Evolutionary conservation across 1,140 invertebrate species (phyloP), one percentile per base, ranked within the genome.

Genomic region (Drosophila equinoxialis): DNA sequence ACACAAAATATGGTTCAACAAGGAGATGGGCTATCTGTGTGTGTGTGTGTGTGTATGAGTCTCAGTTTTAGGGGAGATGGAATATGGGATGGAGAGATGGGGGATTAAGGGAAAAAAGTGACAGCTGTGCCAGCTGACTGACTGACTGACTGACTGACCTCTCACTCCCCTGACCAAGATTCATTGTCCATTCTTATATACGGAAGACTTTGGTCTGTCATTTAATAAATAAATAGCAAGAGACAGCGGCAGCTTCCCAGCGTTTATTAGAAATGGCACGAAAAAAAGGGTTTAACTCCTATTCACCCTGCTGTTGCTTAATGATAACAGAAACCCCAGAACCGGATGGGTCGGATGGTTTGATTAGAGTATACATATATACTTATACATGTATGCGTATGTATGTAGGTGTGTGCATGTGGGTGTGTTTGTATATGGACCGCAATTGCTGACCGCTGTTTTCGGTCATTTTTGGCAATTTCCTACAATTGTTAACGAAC

Each of bases 391-490:
- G 3, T 6, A 3, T 17, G 3, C 8, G 13, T 11, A 68, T 70
- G 71, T 20, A 41, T 45, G 48, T 54, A 60, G 17, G n/a, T 11
- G 6, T 42, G 11, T 17, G 30, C 58, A 63, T 60, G 35, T 58
- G 60, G 54, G 77, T 62, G 69, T 54, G 41, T 30, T 30, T 30
- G 30, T 30, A 6, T 30, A 30, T 58, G 26, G 37, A 54, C 63
- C 81, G 72, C 64, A 84, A 71, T 33, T 71, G 69, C 81, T 84
- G 79, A 81, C 81, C 79, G 72, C 76, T 74, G 77, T 74, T 83
- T 74, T 85, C 45, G 81, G 84, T 89, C 84, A 89, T 81, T 89
- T 89, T 81, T 89, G 84, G 84, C 85, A 89, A 89, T 89, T 89
- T 89, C 77, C 80, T 68, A 70, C 80, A 89, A 89, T 78, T 76